Percentiles rank a stretch among this genome's conserved stretches.
Evolutionary conservation across 2,888 invertebrate species (phyloP).

Genomic region (Cartodere bifasciata): DNA sequence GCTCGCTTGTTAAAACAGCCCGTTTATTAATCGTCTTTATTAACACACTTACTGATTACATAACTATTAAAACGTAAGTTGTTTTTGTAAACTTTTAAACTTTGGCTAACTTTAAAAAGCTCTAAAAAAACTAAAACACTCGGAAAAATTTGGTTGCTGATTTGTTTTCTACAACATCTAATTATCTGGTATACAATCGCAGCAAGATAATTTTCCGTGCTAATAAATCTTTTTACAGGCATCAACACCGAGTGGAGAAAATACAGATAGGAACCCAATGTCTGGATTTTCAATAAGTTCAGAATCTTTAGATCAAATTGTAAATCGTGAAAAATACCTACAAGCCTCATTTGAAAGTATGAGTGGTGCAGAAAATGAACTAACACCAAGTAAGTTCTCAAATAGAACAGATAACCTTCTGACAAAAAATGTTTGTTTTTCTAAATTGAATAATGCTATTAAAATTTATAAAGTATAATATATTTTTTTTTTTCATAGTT

Average conservation of each 20-base stretch:
- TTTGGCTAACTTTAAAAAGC: too few relatives aligned
- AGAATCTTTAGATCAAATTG: conserved; percentile 48
- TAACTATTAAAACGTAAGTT: too few relatives aligned
- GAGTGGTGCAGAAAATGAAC: conserved; percentile 45
- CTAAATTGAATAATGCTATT: neutral
- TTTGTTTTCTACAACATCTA: too few relatives aligned
- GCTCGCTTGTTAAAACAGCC: too few relatives aligned
- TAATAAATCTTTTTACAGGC: conserved; percentile 32
- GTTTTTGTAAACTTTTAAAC: too few relatives aligned
- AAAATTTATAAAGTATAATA: neutral
- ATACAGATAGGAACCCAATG: conserved; percentile 61
- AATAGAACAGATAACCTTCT: neutral
- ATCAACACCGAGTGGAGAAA: conserved; percentile 72
- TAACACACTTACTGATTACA: too few relatives aligned
- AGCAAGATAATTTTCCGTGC: conserved; percentile 1
- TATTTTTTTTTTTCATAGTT: conserved; percentile 27
- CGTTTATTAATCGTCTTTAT: too few relatives aligned
- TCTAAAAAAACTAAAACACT: too few relatives aligned
- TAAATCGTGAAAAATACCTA: conserved; percentile 46
- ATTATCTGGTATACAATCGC: too few relatives aligned
- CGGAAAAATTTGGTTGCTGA: too few relatives aligned
- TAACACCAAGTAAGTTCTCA: conserved; percentile 12
- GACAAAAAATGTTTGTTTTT: neutral
- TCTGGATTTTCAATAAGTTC: conserved; percentile 64
- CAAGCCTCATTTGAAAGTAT: conserved; percentile 60